Percentiles rank a stretch among this genome's conserved stretches.
These are phyloP conservation scores for Rhaphigaster nebulosa DNA, from an alignment of 2,888 invertebrate species.

Conservation along the genomic window DNA sequence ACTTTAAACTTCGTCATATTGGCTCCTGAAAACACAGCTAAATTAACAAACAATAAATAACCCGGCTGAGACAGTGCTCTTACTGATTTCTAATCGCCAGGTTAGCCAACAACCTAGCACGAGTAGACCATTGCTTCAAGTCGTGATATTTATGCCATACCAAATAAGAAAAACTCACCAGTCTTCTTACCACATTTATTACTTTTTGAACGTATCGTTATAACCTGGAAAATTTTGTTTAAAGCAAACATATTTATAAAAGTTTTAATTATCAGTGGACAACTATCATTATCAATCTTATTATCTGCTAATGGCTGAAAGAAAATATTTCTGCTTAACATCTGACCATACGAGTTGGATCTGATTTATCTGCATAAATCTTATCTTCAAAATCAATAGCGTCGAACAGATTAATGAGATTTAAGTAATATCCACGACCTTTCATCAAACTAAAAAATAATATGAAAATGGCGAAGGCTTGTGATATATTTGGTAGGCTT, in stretches of 20 bases:
- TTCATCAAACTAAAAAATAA: neutral
- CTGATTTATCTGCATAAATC: neutral
- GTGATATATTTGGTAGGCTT: neutral
- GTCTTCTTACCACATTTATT: neutral
- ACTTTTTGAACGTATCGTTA: neutral
- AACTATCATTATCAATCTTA: neutral
- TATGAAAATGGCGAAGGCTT: neutral
- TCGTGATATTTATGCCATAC: neutral
- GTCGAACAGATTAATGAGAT: neutral
- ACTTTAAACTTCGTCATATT: constrained; percentile 73
- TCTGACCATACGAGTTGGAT: neutral
- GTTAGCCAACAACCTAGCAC: constrained; percentile 29
- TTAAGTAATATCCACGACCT: neutral
- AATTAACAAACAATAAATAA: neutral
- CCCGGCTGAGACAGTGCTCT: neutral
- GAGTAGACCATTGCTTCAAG: neutral
- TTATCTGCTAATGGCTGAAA: neutral
- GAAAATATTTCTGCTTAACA: neutral
- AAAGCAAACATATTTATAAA: neutral
- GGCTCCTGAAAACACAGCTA: neutral
- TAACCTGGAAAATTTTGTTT: neutral
- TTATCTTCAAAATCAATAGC: neutral
- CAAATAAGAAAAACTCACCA: constrained; percentile 6
- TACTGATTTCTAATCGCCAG: constrained; percentile 3
- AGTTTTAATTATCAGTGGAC: neutral